phyloP scores from a whole-genome alignment of 2,797 vertebrate species.

The Hyperoplus lanceolatus region DNA sequence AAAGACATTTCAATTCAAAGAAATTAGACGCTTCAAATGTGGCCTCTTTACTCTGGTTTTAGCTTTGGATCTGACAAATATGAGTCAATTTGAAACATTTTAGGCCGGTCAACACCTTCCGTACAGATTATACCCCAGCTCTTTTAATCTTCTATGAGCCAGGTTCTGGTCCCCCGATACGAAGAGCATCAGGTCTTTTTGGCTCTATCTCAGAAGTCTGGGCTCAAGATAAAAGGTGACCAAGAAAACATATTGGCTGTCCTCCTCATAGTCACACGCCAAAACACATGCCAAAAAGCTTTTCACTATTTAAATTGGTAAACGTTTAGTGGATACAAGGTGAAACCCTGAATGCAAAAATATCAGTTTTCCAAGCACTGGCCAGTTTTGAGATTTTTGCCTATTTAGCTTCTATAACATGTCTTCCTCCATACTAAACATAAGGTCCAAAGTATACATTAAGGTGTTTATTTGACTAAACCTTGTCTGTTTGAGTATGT shows the following conservation, averaged over 20 bases:
- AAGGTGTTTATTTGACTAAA: too few relatives aligned
- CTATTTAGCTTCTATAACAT: too few relatives aligned
- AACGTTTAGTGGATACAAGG: too few relatives aligned
- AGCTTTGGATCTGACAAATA: not conserved
- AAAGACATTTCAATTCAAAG: not conserved
- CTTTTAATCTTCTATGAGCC: slow-evolving; percentile 10
- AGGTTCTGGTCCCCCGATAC: slow-evolving; percentile 31
- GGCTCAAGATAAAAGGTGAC: slow-evolving; percentile 45
- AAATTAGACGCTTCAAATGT: not conserved
- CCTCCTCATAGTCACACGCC: slow-evolving; percentile 21
- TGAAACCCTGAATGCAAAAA: too few relatives aligned
- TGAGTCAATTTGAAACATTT: not conserved
- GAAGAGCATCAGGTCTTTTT: not conserved
- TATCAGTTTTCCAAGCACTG: too few relatives aligned
- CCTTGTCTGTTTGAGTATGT: too few relatives aligned
- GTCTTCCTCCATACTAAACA: too few relatives aligned
- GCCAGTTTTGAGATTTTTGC: too few relatives aligned
- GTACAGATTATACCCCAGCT: not conserved
- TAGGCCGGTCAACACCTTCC: not conserved
- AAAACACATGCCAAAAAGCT: slow-evolving; percentile 7
- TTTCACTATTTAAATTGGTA: not conserved
- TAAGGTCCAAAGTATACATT: too few relatives aligned
- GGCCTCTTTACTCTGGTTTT: not conserved
- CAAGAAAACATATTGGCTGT: slow-evolving; percentile 9
- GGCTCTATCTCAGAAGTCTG: slow-evolving; percentile 23